Evolutionary conservation across 1,140 invertebrate species (phyloP).

Genomic region (Tribolium madens): DNA sequence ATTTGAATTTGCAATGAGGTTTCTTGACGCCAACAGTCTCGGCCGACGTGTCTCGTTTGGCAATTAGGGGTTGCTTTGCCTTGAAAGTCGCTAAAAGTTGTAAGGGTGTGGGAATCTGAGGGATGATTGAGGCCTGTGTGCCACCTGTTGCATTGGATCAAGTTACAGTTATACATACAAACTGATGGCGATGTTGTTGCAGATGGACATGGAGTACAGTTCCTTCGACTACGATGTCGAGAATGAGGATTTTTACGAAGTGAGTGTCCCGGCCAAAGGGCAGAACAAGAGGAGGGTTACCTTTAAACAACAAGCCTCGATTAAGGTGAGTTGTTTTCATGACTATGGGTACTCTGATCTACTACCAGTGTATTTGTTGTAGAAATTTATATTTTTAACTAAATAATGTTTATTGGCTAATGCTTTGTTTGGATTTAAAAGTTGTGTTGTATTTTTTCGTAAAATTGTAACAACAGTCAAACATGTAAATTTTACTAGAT

Average conservation of each 20-base stretch:
- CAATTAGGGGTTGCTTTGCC: constrained; percentile 6
- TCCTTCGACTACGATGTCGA: constrained; percentile 61
- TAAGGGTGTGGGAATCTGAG: constrained; percentile 19
- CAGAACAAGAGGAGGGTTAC: constrained; percentile 58
- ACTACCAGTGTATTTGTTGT: too few species aligned
- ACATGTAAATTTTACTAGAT: neutral
- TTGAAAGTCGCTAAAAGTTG: neutral
- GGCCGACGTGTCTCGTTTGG: neutral
- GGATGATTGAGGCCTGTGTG: constrained; percentile 25
- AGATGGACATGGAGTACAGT: constrained; percentile 62
- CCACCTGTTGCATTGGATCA: constrained; percentile 35
- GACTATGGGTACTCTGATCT: too few species aligned
- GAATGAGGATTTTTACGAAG: constrained; percentile 63
- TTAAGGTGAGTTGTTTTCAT: constrained; percentile 61
- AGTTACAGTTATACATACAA: constrained; percentile 14
- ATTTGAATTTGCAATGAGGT: constrained; percentile 41
- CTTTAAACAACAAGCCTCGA: constrained; percentile 58
- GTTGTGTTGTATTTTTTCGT: neutral
- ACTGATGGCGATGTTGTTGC: constrained; percentile 46
- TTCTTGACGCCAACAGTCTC: constrained; percentile 28
- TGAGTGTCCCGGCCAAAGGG: constrained; percentile 58
- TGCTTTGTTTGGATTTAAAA: too few species aligned
- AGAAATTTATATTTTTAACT: neutral
- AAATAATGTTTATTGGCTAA: too few species aligned
- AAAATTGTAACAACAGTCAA: neutral